These are phyloP conservation scores for Myripristis murdjan DNA, from an alignment of 2,797 vertebrate genomes.

Conservation along the genomic window DNA sequence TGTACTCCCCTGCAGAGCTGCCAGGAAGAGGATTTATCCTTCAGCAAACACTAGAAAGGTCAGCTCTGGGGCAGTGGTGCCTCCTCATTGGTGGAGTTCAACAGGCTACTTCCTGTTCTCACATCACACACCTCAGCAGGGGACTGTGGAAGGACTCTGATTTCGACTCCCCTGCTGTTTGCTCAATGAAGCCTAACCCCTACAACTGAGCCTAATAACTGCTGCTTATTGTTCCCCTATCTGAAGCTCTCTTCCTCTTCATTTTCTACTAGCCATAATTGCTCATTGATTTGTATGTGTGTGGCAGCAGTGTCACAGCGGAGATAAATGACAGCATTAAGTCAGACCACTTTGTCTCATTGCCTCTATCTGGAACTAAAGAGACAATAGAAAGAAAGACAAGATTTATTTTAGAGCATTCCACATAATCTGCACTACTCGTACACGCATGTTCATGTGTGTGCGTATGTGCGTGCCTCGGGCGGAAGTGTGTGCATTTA, in stretches of 20 bases:
- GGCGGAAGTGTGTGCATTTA: neutral
- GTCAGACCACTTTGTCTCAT: conserved; percentile 2
- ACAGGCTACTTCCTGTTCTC: conserved; percentile 58
- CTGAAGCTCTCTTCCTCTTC: conserved; percentile 12
- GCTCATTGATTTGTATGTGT: conserved; percentile 37
- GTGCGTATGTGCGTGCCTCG: neutral
- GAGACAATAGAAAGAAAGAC: conserved; percentile 1
- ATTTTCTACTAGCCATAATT: conserved; percentile 25
- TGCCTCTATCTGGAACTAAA: conserved; percentile 13
- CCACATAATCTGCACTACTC: conserved; percentile 4
- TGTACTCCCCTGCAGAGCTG: conserved; percentile 16
- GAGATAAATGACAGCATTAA: conserved; percentile 33
- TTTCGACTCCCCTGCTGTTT: conserved; percentile 43
- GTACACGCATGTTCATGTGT: neutral
- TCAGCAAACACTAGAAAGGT: conserved; percentile 60
- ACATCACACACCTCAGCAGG: conserved; percentile 12
- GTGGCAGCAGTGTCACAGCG: conserved; percentile 29
- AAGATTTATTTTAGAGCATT: conserved; percentile 9
- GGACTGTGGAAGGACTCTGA: neutral
- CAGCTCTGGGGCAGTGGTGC: conserved; percentile 30
- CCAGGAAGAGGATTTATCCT: conserved; percentile 36
- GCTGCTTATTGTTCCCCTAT: conserved; percentile 24
- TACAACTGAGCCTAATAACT: conserved; percentile 4
- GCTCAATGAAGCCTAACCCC: conserved; percentile 27
- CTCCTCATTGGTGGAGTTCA: conserved; percentile 51